Conservation (phyloP, 2,888 invertebrate genomes). For the Polyommatus iphigenia region DNA sequence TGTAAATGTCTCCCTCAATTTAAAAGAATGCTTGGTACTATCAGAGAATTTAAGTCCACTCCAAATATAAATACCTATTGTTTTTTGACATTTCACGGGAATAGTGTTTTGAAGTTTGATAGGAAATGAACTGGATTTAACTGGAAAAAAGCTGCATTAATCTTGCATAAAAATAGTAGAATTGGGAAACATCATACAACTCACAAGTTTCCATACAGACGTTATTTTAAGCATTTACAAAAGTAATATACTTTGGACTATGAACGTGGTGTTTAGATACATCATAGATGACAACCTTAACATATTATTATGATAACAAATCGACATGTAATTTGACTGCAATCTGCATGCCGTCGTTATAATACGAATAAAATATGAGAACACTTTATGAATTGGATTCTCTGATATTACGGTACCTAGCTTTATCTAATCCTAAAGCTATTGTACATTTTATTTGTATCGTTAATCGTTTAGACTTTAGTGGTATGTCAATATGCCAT, state of each 20-base stretch:
- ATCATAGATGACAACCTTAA: too few species aligned
- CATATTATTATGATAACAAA: not conserved
- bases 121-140: too few species aligned
- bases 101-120: too few species aligned
- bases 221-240: not conserved
- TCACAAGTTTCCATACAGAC: not conserved
- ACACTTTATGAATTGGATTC: too few species aligned
- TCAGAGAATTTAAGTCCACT: not conserved
- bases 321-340: not conserved
- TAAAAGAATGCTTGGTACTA: not conserved
- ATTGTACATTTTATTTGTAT: not conserved
- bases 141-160: too few species aligned
- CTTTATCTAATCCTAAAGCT: not conserved
- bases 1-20: conserved; percentile 8
- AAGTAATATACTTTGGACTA: not conserved
- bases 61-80: too few species aligned
- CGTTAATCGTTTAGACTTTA: not conserved
- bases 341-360: not conserved
- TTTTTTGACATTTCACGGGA: too few species aligned
- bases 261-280: too few species aligned
- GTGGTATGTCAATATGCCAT: not conserved
- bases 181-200: not conserved
- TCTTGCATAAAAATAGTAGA: too few species aligned
- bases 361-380: not conserved
- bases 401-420: not conserved